Percentiles rank a stretch among this genome's conserved stretches.
phyloP scores from a whole-genome alignment of 2,888 invertebrate species.

The Watsonalla cultraria region DNA sequence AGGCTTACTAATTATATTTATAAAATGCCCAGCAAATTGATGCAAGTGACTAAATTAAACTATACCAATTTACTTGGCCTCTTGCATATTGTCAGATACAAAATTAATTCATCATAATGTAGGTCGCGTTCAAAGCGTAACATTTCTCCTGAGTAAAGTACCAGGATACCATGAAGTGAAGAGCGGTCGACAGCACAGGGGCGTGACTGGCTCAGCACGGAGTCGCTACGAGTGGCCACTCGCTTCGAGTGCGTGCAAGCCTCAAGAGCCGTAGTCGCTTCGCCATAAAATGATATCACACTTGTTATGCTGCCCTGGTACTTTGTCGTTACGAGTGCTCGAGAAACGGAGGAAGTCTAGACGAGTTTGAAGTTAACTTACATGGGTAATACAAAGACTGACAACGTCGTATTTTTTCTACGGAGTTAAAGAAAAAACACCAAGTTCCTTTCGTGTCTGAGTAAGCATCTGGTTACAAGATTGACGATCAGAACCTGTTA shows the following conservation, averaged over 20 bases:
- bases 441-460: too few relatives aligned
- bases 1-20: too few relatives aligned
- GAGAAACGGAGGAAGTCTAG: not conserved
- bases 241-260: slow-evolving; percentile 20
- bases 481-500: too few relatives aligned
- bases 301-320: slow-evolving; percentile 33
- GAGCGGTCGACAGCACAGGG: slow-evolving; percentile 2
- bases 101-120: not conserved
- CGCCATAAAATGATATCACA: slow-evolving; percentile 29
- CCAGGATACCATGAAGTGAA: not conserved
- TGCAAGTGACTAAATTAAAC: too few relatives aligned
- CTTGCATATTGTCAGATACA: too few relatives aligned
- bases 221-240: slow-evolving; percentile 18
- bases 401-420: too few relatives aligned
- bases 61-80: too few relatives aligned
- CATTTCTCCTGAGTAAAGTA: not conserved
- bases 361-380: not conserved
- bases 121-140: not conserved
- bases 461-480: too few relatives aligned
- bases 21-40: too few relatives aligned
- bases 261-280: slow-evolving; percentile 14
- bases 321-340: slow-evolving; percentile 6
- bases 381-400: too few relatives aligned
- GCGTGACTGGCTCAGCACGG: slow-evolving; percentile 7
- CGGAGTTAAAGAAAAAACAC: too few relatives aligned